phyloP scores from a whole-genome alignment of 64 coral and sea anemone genomes.

The Montipora sp. region DNA sequence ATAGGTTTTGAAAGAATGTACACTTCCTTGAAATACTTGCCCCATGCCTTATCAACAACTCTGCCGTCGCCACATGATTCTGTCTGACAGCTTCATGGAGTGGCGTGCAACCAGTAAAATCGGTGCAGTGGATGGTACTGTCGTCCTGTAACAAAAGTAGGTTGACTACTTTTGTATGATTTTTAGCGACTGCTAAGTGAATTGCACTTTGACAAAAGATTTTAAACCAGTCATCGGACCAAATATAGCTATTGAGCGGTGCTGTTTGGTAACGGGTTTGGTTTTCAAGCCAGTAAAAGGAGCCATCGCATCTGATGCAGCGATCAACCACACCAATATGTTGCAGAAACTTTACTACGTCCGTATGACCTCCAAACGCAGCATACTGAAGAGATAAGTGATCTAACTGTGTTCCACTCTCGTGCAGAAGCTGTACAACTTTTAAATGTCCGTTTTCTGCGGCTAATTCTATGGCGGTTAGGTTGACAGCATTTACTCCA shows the following conservation, averaged over 20 bases:
- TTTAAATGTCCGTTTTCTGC: constrained; percentile 48
- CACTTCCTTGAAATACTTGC: constrained; percentile 34
- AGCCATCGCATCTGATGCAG: constrained; percentile 46
- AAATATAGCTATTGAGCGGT: neutral
- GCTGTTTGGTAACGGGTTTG: neutral
- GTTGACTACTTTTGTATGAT: constrained; percentile 23
- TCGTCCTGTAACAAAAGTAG: neutral
- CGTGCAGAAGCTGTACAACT: constrained; percentile 19
- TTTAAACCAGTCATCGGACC: constrained; percentile 23
- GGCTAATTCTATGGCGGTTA: constrained; percentile 33
- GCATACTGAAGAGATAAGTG: constrained; percentile 43
- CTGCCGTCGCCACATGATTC: neutral
- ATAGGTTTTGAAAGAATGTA: constrained; percentile 18
- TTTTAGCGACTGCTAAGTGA: constrained; percentile 33
- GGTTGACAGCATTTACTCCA: constrained; percentile 5
- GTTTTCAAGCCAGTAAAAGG: constrained; percentile 43
- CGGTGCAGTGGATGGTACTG: neutral
- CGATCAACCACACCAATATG: neutral
- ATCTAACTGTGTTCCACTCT: neutral
- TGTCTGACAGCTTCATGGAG: constrained; percentile 39
- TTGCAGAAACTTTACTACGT: constrained; percentile 10
- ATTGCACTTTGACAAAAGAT: constrained; percentile 47
- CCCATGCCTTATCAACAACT: constrained; percentile 2
- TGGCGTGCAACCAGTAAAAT: constrained; percentile 58
- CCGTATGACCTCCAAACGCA: constrained; percentile 2